These are phyloP conservation scores for Datnioides undecimradiatus DNA, from an alignment of 2,113 vertebrate species.

Conservation along the genomic window DNA sequence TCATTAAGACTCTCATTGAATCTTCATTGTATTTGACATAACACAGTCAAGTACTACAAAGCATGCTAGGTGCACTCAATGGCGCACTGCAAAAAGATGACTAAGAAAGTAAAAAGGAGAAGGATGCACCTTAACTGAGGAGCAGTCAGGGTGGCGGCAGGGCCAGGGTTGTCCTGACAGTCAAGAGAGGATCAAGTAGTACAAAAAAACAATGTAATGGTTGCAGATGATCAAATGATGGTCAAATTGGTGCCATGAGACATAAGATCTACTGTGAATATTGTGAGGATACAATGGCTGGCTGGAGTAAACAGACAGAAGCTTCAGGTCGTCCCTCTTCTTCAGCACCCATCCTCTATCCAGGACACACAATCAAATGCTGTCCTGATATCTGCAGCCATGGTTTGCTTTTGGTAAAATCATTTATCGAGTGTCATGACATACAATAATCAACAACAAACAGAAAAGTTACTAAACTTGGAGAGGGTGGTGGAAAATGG, in stretches of 20 bases:
- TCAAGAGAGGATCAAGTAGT: constrained; percentile 58
- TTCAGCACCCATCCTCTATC: constrained; percentile 39
- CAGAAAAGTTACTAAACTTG: not conserved
- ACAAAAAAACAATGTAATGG: constrained; percentile 66
- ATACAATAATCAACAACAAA: not conserved
- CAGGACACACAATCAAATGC: constrained; percentile 54
- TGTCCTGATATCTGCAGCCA: constrained; percentile 40
- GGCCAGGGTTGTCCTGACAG: constrained; percentile 46
- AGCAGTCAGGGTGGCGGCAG: constrained; percentile 56
- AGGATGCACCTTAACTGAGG: not conserved
- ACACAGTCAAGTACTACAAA: not conserved
- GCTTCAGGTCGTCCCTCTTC: constrained; percentile 52
- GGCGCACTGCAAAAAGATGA: too few species aligned
- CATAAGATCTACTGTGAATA: constrained; percentile 44
- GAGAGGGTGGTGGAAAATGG: not conserved
- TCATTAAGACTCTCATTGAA: not conserved
- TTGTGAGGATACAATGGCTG: constrained; percentile 67
- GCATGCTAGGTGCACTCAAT: not conserved
- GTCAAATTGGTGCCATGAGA: constrained; percentile 11
- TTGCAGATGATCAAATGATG: constrained; percentile 67
- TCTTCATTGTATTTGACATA: constrained; percentile 4
- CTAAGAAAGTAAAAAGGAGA: not conserved
- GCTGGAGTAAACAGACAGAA: constrained; percentile 66
- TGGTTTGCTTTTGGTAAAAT: constrained; percentile 17
- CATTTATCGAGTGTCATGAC: not conserved